Conservation (phyloP, 64 coral and sea anemone species). For the Montipora capricornis region DNA sequence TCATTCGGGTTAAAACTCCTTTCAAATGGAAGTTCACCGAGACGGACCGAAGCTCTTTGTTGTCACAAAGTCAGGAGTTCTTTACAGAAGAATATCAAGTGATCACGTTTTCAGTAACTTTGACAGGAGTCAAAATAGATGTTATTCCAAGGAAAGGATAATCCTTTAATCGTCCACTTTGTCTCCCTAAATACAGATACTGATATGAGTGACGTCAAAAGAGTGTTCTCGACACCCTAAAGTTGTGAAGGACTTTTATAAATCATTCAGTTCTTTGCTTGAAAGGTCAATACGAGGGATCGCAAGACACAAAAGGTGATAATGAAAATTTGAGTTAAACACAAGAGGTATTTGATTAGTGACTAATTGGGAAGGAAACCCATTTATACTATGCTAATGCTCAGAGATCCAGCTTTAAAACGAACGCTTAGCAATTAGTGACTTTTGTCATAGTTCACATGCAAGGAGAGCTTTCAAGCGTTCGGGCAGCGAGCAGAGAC, state of each 20-base stretch:
- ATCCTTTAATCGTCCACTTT: neutral
- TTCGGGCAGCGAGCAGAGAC: too few species aligned
- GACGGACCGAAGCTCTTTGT: too few species aligned
- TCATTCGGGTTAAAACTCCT: too few species aligned
- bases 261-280: neutral
- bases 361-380: neutral
- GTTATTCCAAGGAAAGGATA: neutral
- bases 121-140: neutral
- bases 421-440: neutral
- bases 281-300: neutral
- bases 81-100: neutral
- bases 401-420: neutral
- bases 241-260: neutral
- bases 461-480: neutral
- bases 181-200: neutral
- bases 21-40: too few species aligned
- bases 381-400: neutral
- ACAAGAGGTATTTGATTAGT: neutral
- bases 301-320: neutral
- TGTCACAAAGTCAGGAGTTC: too few species aligned
- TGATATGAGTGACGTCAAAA: neutral
- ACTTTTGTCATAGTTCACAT: neutral
- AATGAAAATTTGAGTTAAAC: neutral
- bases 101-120: neutral
- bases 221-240: neutral